Evolutionary conservation across 2,113 vertebrate species (phyloP), one percentile per base, ranked within the genome.

Genomic region (Salvator merianae): DNA sequence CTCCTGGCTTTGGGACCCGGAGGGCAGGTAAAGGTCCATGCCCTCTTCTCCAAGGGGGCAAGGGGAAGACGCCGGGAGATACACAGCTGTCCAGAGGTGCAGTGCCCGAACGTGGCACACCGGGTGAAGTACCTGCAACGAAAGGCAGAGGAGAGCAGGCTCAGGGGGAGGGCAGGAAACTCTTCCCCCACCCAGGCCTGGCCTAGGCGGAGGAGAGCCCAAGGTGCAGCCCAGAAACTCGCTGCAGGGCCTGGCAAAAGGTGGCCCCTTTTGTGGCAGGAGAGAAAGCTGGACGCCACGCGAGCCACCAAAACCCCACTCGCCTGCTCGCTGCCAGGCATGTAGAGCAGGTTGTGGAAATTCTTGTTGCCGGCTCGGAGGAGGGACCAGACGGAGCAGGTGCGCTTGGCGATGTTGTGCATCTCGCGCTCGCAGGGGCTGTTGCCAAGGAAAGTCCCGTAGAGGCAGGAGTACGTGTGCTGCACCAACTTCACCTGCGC

Each of bases 341-440:
- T 98, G 66, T 99, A 99, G 89, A 99, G 98, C 81, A 99, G 98
- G 90, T 99, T 99, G 93, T 99, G 98, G 90, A 99, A 99, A 95
- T 99, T 99, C 95, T 99, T 99, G 94, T 99, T 99, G 93, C 98
- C 98, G 0, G 97, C 95, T 87, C 99, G 96, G 30, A 99, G 96
- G 72, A 99, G 97, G 26, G 98, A 99, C 99, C 99, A 99, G 47
- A 98, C 97, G 0, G 99, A 99, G 94, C 99, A 99, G 36, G 98
- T 98, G 75, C 98, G 96, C 85, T 99, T 99, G 92, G 97, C 97
- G 94, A 99, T 96, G 94, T 98, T 99, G 80, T 96, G 97, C 36
- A 96, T 95, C 91, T 99, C 98, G 30, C 99, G 95, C 93, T 99
- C 99, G 0, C 97, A 97, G 40, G 96, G 97, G 79, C 98, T 99